Conservation (phyloP, 2,888 invertebrate species). For the Caenorhabditis auriculariae region DNA sequence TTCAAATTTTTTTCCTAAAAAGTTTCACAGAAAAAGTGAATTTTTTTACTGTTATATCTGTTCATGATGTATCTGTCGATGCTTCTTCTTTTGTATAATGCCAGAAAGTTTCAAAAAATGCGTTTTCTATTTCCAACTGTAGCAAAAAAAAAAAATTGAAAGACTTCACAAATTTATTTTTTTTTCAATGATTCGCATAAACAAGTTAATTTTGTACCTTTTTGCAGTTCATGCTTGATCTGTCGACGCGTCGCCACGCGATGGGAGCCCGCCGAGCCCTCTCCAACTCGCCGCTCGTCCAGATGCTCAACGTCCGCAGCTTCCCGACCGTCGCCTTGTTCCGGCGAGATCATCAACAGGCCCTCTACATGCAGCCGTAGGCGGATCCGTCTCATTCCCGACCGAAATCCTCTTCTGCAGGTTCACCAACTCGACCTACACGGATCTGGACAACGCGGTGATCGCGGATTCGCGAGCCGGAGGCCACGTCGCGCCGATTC, state of each 20-base stretch:
- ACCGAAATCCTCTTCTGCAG: conserved; percentile 1
- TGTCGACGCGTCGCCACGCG: conserved; percentile 41
- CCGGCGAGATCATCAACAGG: conserved; percentile 59
- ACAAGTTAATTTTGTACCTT: background rate
- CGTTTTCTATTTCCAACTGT: too few species aligned
- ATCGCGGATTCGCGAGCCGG: conserved; percentile 21
- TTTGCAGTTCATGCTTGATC: conserved; percentile 53
- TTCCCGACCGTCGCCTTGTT: conserved; percentile 61
- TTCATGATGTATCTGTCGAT: too few species aligned
- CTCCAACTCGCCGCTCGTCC: conserved; percentile 53
- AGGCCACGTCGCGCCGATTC: conserved; percentile 9
- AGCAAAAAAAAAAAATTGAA: background rate
- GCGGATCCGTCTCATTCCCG: background rate
- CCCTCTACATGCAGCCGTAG: conserved; percentile 58
- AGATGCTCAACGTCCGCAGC: conserved; percentile 47
- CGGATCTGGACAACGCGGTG: conserved; percentile 39
- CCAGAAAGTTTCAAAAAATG: too few species aligned
- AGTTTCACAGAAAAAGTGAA: too few species aligned
- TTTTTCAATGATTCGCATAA: too few species aligned
- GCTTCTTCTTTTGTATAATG: too few species aligned
- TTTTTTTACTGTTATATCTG: too few species aligned
- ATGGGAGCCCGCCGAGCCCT: conserved; percentile 55
- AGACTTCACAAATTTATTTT: too few species aligned
- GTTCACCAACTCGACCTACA: conserved; percentile 33
- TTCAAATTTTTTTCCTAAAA: too few species aligned